Percentiles rank a stretch among this genome's conserved stretches.
Conservation (phyloP, 2,888 invertebrate genomes). For the Globia sparganii region DNA sequence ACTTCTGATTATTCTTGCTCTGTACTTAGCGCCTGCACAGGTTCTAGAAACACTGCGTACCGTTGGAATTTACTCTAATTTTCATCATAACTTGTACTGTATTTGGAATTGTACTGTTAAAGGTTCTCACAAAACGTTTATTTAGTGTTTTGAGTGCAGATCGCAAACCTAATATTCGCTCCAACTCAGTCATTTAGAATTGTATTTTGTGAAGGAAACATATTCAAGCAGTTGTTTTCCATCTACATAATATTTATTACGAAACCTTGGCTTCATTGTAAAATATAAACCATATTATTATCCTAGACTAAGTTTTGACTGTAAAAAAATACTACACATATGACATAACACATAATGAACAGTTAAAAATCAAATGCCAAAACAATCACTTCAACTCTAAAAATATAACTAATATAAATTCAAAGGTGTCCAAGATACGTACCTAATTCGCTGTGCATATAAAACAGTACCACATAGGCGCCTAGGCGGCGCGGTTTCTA, state of each 20-base stretch:
- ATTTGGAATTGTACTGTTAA: conserved; percentile 28
- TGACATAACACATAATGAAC: not conserved
- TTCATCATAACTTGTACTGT: conserved; percentile 45
- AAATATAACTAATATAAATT: conserved; percentile 46
- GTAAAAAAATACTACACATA: not conserved
- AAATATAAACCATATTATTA: not conserved
- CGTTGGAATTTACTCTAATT: conserved; percentile 57
- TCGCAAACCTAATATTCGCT: not conserved
- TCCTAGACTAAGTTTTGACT: not conserved
- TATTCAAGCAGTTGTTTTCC: not conserved
- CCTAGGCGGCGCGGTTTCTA: conserved; percentile 16
- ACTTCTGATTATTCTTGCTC: conserved; percentile 13
- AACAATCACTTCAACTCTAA: conserved; percentile 27
- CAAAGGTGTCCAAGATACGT: conserved; percentile 30
- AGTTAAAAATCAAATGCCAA: conserved; percentile 34
- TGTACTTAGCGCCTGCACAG: conserved; percentile 19
- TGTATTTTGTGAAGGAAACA: conserved; percentile 6
- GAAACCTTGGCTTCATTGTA: not conserved
- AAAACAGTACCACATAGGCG: conserved; percentile 32
- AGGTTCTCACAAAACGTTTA: conserved; percentile 20
- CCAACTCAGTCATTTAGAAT: not conserved
- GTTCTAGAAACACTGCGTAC: conserved; percentile 47
- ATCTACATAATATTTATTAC: not conserved
- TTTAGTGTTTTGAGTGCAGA: conserved; percentile 7
- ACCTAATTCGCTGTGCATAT: conserved; percentile 53